A percentile compares a stretch with the other conserved stretches of the same genome.
phyloP scores from a whole-genome alignment of 2,888 invertebrate species.

The Cetonia aurata region DNA sequence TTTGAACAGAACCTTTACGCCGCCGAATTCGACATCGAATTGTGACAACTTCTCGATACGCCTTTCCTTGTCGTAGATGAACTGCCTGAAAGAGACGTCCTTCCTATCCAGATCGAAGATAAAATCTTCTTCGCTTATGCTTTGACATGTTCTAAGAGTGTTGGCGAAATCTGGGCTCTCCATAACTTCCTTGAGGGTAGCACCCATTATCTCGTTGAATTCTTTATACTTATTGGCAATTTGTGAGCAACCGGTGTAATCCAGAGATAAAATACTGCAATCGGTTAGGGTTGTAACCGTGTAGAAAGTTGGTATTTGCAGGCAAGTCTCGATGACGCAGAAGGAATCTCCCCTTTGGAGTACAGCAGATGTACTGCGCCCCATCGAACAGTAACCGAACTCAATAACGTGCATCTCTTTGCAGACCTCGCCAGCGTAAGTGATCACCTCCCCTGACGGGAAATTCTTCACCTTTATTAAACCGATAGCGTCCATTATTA shows the following conservation, averaged over 20 bases:
- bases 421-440: conserved; percentile 52
- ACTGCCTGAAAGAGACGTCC: conserved; percentile 32
- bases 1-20: conserved; percentile 3
- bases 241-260: conserved; percentile 41
- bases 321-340: conserved; percentile 51
- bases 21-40: conserved; percentile 21
- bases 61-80: conserved; percentile 12
- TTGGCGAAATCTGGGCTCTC: background rate
- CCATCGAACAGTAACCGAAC: conserved; percentile 52
- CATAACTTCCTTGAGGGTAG: conserved; percentile 6
- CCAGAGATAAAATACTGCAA: conserved; percentile 48
- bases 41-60: background rate
- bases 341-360: conserved; percentile 47
- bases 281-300: conserved; percentile 52
- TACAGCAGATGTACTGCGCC: conserved; percentile 29
- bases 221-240: conserved; percentile 61
- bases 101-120: conserved; percentile 5
- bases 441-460: conserved; percentile 53
- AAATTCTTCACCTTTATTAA: conserved; percentile 46
- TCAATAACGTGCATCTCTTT: conserved; percentile 53
- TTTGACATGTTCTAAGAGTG: background rate
- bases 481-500: conserved; percentile 46
- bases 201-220: conserved; percentile 65
- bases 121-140: conserved; percentile 14
- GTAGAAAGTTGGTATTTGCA: conserved; percentile 50